Base-by-base conservation (phyloP, 2,797 vertebrate species). In the Scarus forsteni region DNA sequence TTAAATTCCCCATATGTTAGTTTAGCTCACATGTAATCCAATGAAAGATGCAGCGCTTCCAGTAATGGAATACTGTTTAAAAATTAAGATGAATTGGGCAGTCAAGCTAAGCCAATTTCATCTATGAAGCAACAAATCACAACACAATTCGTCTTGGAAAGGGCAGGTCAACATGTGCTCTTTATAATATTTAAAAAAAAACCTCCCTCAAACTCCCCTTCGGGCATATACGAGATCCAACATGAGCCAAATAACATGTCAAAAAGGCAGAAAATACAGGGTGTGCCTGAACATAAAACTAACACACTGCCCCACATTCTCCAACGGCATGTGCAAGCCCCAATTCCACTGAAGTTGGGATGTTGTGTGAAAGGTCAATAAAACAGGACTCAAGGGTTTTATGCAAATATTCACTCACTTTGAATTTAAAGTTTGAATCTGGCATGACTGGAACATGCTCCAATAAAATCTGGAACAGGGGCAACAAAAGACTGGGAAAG, bases 1-100 rank as follows among this genome's bases (percentile, higher is more conserved):
- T 73, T 19, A 63, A 58, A 73, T 70, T 15, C 60, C 1, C 44
- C 1, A 9, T 38, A 14, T 76, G 54, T 66, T 56, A 43, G 34
- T 74, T 80, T 66, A 63, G 56, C 19, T 70, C 8, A 5, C 53
- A 67, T 69, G 76, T 64, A 58, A 19, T 63, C n/a, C 36, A 7
- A 13, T 40, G 54, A 58, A 68, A 40, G 0, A 39, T 10, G 3
- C 10, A 61, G 10, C 6, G 49, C 64, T 77, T 43, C 61, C 64
- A 57, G 27, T 34, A 36, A 65, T 3, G 16, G 18, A 14, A 62
- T 54, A 40, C 14, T 0, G 19, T n/a, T 0, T 1, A 19, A 13
- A 51, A 12, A 34, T 34, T n/a, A 12, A 12, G 15, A 27, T 50
- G 18, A 50, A 19, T 50, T 27, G 49, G 11, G 16, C 49, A 7